Evolutionary conservation across 2,797 vertebrate genomes (phyloP), one percentile per base, ranked within the genome.

Genomic region (Schizopygopsis pylzovi): DNA sequence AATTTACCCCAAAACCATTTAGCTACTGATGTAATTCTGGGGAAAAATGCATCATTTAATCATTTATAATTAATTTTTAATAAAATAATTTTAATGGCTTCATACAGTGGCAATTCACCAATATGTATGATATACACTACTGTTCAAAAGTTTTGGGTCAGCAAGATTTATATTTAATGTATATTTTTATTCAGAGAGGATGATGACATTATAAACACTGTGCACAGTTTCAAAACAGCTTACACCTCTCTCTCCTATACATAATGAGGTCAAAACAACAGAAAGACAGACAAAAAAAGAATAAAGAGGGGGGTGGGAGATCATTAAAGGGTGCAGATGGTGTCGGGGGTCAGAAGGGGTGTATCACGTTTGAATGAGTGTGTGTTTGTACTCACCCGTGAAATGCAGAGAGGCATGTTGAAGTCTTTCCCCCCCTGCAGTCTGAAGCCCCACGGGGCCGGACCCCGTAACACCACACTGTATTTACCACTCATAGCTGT

Each of bases 371-470:
- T 65, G 28, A 73, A 59, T 59, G 67, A 43, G 68, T 72, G 87
- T 79, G 78, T 80, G 82, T 33, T 82, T 78, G 59, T 79, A 89
- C 97, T 97, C 95, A 99, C 97, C 94, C 97, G 96, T 89, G 98
- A 99, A 93, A 99, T 98, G 83, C 97, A 96, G 88, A 99, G 96
- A 78, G 98, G 98, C 97, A 98, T 96, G 93, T 97, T 99, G 95
- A 99, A 99, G 94, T 99, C 98, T 92, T 99, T 99, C 86, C 98
- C 98, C 59, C 98, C 98, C 92, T 99, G 98, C 91, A 99, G 97
- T 82, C 98, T 96, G 95, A 99, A 99, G 85, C 98, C 98, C 98
- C 98, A 99, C 52, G 98, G 98, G 92, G 97, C 97, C 0, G 98
- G 97, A 92, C 97, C 97, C n/a, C 89, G 90, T 91, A 99, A 93